A percentile compares a stretch with the other conserved stretches of the same genome.
These are phyloP conservation scores for Protula sp. DNA, from an alignment of 2,888 invertebrate genomes.

Conservation along the genomic window DNA sequence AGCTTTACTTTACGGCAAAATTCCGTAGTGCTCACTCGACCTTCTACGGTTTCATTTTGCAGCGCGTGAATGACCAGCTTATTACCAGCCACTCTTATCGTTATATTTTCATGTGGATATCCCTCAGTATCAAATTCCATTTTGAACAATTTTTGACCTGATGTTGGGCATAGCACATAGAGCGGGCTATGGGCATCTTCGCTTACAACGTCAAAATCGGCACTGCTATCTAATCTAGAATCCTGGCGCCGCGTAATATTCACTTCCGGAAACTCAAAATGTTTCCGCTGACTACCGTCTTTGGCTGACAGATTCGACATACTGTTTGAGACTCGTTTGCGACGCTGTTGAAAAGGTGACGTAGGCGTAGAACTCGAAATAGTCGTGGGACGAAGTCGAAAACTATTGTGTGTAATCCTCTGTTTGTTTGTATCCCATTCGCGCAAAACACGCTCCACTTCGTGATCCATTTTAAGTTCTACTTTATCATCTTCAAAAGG, in stretches of 20 bases:
- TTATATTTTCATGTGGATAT: constrained; percentile 14
- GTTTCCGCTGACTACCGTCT: neutral
- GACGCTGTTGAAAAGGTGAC: neutral
- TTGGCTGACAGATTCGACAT: neutral
- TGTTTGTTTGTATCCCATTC: constrained; percentile 12
- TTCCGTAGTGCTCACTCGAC: constrained; percentile 18
- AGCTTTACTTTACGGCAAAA: constrained; percentile 23
- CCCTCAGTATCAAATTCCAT: constrained; percentile 21
- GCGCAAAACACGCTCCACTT: constrained; percentile 8
- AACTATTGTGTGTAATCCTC: constrained; percentile 3
- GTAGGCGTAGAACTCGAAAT: neutral
- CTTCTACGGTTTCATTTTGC: constrained; percentile 12
- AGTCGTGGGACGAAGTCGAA: constrained; percentile 7
- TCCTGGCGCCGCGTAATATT: constrained; percentile 4
- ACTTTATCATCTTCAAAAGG: constrained; percentile 1
- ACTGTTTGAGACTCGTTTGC: neutral
- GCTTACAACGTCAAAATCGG: constrained; percentile 5
- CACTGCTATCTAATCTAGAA: constrained; percentile 2
- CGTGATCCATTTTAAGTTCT: constrained; percentile 9
- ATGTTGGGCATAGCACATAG: constrained; percentile 14
- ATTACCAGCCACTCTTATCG: constrained; percentile 15
- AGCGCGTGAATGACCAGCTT: constrained; percentile 16
- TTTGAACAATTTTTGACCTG: constrained; percentile 16
- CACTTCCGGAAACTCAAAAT: constrained; percentile 2
- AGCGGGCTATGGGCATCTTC: constrained; percentile 10